These are phyloP conservation scores for Falcunculus frontatus DNA, from an alignment of 2,113 vertebrate species.

Conservation along the genomic window DNA sequence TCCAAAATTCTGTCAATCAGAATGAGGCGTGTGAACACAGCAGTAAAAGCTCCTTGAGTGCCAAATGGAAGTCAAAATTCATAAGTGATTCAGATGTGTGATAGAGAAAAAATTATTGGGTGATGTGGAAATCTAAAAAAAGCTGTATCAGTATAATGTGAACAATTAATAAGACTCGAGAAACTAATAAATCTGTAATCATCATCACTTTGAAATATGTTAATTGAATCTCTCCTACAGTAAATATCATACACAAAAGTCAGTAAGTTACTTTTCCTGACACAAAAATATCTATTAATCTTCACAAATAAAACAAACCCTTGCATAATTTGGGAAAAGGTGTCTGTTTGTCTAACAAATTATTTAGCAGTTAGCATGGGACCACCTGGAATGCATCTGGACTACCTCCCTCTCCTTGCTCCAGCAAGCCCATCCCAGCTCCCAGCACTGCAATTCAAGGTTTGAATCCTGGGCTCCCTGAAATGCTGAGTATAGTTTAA, in stretches of 20 bases:
- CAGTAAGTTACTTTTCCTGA: background rate
- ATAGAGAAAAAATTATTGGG: background rate
- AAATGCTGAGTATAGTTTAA: background rate
- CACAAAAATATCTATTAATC: background rate
- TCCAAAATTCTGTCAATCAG: background rate
- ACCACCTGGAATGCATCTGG: background rate
- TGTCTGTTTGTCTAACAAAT: background rate
- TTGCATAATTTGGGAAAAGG: background rate
- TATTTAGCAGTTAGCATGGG: background rate
- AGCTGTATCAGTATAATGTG: background rate
- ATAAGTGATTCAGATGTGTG: background rate
- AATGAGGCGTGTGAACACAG: background rate
- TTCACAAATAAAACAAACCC: background rate
- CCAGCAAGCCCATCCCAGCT: background rate
- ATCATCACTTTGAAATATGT: background rate
- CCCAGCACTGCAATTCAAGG: background rate
- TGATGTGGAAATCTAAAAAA: background rate
- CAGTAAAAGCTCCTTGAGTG: accelerated
- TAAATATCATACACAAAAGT: background rate
- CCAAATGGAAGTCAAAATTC: background rate
- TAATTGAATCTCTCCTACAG: background rate
- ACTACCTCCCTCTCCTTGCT: background rate
- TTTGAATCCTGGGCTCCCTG: background rate
- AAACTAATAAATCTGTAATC: background rate
- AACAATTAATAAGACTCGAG: background rate